A percentile compares a stretch with the other conserved stretches of the same genome.
Conservation (phyloP, 1,140 invertebrate genomes). For the Argopecten irradians region DNA sequence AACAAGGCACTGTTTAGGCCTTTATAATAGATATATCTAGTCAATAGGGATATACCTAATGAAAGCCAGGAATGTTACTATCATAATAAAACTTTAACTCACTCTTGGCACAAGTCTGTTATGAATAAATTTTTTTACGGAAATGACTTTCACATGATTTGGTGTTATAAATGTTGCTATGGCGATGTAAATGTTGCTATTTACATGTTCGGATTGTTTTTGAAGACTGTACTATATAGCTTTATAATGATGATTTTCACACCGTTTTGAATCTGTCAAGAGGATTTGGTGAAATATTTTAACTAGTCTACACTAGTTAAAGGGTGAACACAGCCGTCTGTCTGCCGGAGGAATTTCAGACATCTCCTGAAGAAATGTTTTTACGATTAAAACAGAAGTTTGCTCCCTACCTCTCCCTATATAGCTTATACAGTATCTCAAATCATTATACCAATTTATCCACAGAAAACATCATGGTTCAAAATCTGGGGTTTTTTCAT, state of each 20-base stretch:
- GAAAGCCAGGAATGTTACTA: neutral
- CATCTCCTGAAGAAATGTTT: neutral
- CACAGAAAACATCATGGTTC: too few relatives aligned
- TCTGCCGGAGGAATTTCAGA: neutral
- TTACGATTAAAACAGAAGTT: neutral
- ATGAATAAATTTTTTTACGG: neutral
- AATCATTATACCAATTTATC: too few relatives aligned
- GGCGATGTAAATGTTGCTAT: neutral
- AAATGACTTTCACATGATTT: neutral
- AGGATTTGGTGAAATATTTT: neutral
- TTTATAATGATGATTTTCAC: slow-evolving; percentile 18
- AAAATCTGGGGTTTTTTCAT: too few relatives aligned
- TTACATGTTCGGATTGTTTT: neutral
- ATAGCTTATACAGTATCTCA: too few relatives aligned
- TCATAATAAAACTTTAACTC: neutral
- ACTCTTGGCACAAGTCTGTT: neutral
- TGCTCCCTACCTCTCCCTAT: too few relatives aligned
- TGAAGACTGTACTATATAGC: neutral
- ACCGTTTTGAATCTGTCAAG: neutral
- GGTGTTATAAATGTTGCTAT: neutral
- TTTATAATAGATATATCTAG: too few relatives aligned
- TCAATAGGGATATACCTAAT: neutral
- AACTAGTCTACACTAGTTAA: neutral
- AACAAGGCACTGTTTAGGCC: too few relatives aligned
- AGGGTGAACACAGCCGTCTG: neutral